Percentiles rank a stretch among this genome's conserved stretches.
These are phyloP conservation scores for Macaria liturata DNA, from an alignment of 2,888 invertebrate species.

Conservation along the genomic window DNA sequence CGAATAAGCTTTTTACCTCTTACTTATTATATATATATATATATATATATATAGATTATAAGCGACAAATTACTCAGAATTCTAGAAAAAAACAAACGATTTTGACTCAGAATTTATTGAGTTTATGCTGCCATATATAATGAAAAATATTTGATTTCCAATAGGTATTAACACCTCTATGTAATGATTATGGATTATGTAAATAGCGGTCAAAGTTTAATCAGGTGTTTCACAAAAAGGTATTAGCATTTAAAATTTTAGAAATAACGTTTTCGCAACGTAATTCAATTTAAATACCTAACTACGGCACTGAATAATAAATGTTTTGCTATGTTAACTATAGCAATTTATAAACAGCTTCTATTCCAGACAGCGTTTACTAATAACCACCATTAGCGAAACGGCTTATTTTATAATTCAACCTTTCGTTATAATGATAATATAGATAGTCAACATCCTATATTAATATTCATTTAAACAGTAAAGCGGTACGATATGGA, in stretches of 20 bases:
- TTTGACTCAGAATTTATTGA: not conserved
- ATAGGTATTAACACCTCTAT: slow-evolving; percentile 13
- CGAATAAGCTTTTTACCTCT: slow-evolving; percentile 9
- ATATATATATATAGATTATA: too few relatives aligned
- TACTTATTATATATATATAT: too few relatives aligned
- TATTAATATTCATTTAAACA: slow-evolving; percentile 40
- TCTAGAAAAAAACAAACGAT: not conserved
- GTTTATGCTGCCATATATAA: slow-evolving; percentile 10
- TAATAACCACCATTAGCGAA: slow-evolving; percentile 41
- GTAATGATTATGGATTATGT: slow-evolving; percentile 10
- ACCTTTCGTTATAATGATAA: slow-evolving; percentile 43
- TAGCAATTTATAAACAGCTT: slow-evolving; percentile 41
- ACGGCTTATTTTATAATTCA: slow-evolving; percentile 48
- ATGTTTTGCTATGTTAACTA: slow-evolving; percentile 30
- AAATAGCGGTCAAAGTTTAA: slow-evolving; percentile 16
- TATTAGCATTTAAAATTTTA: slow-evolving; percentile 13
- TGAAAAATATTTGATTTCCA: slow-evolving; percentile 1
- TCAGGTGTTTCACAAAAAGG: slow-evolving; percentile 7
- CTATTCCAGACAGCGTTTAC: slow-evolving; percentile 35
- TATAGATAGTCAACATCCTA: slow-evolving; percentile 30
- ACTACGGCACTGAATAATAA: slow-evolving; percentile 1
- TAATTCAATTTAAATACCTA: slow-evolving; percentile 13
- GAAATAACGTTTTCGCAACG: slow-evolving; percentile 24
- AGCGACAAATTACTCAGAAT: slow-evolving; percentile 14
- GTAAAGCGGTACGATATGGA: slow-evolving; percentile 9